These are phyloP conservation scores for Malurus alboscapulatus DNA, from an alignment of 2,113 vertebrate genomes.

Conservation along the genomic window DNA sequence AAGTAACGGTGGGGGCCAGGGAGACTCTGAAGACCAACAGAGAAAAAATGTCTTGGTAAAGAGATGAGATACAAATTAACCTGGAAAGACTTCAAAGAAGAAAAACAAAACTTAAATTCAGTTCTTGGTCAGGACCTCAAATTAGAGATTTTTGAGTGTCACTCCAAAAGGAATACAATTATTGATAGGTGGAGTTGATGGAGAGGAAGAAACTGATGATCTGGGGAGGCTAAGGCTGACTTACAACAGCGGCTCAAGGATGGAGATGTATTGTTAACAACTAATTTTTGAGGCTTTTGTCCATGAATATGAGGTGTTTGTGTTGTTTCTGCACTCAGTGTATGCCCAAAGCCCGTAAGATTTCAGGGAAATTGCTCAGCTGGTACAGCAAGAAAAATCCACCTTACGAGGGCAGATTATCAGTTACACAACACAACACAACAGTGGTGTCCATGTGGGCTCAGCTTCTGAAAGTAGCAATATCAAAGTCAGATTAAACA, in stretches of 20 bases:
- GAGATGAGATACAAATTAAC: neutral
- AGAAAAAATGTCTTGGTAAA: neutral
- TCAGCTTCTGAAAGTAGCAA: slow-evolving; percentile 31
- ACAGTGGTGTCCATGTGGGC: neutral
- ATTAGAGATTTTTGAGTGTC: neutral
- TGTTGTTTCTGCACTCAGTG: neutral
- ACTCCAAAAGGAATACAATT: neutral
- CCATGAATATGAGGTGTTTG: neutral
- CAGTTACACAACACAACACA: neutral
- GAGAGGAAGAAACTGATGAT: neutral
- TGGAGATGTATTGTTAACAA: neutral
- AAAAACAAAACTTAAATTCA: neutral
- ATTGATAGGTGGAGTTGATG: neutral
- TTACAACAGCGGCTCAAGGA: neutral
- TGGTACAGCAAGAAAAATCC: slow-evolving; percentile 9
- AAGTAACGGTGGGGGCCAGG: neutral
- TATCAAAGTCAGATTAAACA: slow-evolving; percentile 47
- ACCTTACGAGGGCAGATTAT: neutral
- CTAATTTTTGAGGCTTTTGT: neutral
- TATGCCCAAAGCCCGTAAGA: neutral
- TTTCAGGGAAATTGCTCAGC: neutral
- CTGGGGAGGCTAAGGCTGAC: neutral
- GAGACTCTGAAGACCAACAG: neutral
- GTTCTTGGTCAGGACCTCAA: neutral
- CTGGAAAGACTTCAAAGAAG: neutral